These are phyloP conservation scores for Parasteatoda tepidariorum DNA, from an alignment of 1,140 invertebrate species.

Conservation along the genomic window DNA sequence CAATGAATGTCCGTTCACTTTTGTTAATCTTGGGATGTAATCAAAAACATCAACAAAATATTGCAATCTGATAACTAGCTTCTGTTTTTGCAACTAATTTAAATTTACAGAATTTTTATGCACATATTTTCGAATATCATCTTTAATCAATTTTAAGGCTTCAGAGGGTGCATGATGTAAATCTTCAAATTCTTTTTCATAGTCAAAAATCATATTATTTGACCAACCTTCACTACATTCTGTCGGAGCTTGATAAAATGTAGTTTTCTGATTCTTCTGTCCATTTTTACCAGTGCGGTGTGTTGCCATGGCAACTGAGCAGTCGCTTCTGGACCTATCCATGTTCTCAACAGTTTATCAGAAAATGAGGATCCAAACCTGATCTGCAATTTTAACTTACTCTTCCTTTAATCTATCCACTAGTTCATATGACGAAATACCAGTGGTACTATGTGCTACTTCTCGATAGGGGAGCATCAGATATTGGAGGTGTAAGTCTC, in stretches of 20 bases:
- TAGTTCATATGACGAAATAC: background rate
- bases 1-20: background rate
- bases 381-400: background rate
- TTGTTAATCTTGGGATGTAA: background rate
- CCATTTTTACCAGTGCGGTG: background rate
- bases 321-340: background rate
- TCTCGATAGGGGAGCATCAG: background rate
- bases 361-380: background rate
- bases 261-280: background rate
- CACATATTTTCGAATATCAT: background rate
- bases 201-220: background rate
- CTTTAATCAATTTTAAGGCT: background rate
- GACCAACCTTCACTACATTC: background rate
- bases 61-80: background rate
- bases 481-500: background rate
- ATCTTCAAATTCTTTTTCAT: background rate
- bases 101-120: background rate
- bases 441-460: background rate
- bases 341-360: background rate
- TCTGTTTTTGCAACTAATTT: background rate
- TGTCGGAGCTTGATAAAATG: background rate
- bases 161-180: background rate
- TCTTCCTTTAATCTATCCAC: background rate
- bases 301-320: background rate
- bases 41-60: background rate